Conservation (phyloP, 2,113 vertebrate genomes). For the Neodontobutis hainanensis region DNA sequence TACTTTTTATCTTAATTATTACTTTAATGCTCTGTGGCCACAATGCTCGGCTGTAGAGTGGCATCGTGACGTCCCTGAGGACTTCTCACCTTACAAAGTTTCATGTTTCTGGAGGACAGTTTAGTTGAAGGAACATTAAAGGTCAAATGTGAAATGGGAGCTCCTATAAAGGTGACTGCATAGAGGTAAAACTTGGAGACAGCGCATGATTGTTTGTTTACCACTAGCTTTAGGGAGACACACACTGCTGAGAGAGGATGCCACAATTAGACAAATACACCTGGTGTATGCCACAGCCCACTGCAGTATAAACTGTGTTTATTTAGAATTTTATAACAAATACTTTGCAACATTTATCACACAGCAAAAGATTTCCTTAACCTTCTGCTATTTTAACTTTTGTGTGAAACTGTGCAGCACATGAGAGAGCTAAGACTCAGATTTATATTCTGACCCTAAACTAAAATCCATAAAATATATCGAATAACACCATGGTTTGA, state of each 20-base stretch:
- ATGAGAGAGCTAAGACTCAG: not conserved
- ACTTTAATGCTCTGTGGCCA: conserved; percentile 38
- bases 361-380: not conserved
- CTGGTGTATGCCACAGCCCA: not conserved
- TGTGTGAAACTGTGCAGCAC: not conserved
- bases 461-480: not conserved
- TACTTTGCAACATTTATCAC: not conserved
- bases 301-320: not conserved
- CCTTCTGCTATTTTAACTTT: not conserved
- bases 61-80: conserved; percentile 41
- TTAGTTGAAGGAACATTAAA: conserved; percentile 61
- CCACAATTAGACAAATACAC: not conserved
- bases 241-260: conserved; percentile 27
- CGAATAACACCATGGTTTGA: not conserved
- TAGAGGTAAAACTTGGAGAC: conserved; percentile 36
- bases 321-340: not conserved
- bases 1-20: conserved; percentile 9
- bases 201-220: conserved; percentile 12
- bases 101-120: conserved; percentile 67
- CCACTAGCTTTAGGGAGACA: conserved; percentile 23
- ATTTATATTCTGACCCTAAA: conserved; percentile 1
- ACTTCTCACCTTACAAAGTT: conserved; percentile 64
- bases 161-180: conserved; percentile 26
- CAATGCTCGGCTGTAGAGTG: conserved; percentile 40
- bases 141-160: conserved; percentile 71